A percentile compares a stretch with the other conserved stretches of the same genome.
Evolutionary conservation across 1,140 invertebrate species (phyloP).

Genomic region (Pogonus chalceus): DNA sequence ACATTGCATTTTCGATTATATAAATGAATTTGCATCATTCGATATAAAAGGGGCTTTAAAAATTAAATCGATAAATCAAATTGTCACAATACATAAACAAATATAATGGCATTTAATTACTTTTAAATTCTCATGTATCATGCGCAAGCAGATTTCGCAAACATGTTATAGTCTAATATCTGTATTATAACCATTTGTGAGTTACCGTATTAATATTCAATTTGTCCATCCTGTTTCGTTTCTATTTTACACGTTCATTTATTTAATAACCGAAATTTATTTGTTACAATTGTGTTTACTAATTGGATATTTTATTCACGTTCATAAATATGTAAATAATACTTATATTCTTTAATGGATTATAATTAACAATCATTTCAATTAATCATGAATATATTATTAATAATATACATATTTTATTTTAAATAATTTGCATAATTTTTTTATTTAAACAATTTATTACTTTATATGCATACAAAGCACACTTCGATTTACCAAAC

Average conservation of each 20-base stretch:
- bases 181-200: not conserved
- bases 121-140: conserved; percentile 5
- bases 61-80: not conserved
- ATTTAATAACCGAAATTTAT: not conserved
- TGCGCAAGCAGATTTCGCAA: not conserved
- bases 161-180: not conserved
- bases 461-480: too few relatives aligned
- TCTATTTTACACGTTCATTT: not conserved
- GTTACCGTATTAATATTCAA: not conserved
- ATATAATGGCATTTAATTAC: not conserved
- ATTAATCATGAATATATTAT: too few relatives aligned
- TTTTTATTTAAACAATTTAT: too few relatives aligned
- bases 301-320: too few relatives aligned
- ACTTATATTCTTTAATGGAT: too few relatives aligned
- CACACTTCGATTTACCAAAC: too few relatives aligned
- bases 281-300: too few relatives aligned
- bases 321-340: too few relatives aligned
- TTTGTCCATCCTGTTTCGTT: not conserved
- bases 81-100: not conserved
- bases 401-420: too few relatives aligned
- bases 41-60: not conserved
- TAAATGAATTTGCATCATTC: not conserved
- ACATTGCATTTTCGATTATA: not conserved
- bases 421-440: too few relatives aligned
- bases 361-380: too few relatives aligned